Conservation (phyloP, 2,888 invertebrate genomes). For the Netelia fuscicornis region DNA sequence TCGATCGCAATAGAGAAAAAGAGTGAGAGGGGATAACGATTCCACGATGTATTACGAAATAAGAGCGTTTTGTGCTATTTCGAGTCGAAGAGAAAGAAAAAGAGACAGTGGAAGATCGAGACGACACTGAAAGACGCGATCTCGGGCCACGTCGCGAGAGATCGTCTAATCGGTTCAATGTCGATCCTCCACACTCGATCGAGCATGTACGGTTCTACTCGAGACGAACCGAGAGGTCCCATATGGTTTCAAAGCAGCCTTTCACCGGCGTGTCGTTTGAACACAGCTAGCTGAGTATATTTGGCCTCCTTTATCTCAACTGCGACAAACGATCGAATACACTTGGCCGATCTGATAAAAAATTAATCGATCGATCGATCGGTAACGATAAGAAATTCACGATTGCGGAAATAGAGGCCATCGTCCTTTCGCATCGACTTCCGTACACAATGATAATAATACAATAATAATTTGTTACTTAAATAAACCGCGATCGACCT, state of each 20-base stretch:
- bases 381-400: neutral
- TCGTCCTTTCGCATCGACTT: constrained; percentile 3
- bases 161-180: constrained; percentile 74
- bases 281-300: neutral
- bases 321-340: constrained; percentile 15
- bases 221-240: constrained; percentile 4
- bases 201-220: neutral
- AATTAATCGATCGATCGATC: neutral
- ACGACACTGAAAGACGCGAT: constrained; percentile 24
- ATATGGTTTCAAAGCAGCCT: constrained; percentile 17
- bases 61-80: neutral
- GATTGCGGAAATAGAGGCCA: neutral
- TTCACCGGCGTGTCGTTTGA: constrained; percentile 24
- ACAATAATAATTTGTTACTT: constrained; percentile 1
- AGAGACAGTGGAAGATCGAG: constrained; percentile 18
- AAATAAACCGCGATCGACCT: neutral
- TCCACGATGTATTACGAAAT: no score
- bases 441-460: constrained; percentile 8
- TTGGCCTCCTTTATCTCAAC: constrained; percentile 24
- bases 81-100: constrained; percentile 12
- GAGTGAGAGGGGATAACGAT: no score
- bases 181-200: constrained; percentile 58
- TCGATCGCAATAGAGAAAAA: no score
- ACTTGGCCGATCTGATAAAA: neutral
- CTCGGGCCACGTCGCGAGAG: constrained; percentile 46